Percentiles rank a stretch among this genome's conserved stretches.
These are phyloP conservation scores for Toxotes chatareus DNA, from an alignment of 2,113 vertebrate species.

Conservation along the genomic window DNA sequence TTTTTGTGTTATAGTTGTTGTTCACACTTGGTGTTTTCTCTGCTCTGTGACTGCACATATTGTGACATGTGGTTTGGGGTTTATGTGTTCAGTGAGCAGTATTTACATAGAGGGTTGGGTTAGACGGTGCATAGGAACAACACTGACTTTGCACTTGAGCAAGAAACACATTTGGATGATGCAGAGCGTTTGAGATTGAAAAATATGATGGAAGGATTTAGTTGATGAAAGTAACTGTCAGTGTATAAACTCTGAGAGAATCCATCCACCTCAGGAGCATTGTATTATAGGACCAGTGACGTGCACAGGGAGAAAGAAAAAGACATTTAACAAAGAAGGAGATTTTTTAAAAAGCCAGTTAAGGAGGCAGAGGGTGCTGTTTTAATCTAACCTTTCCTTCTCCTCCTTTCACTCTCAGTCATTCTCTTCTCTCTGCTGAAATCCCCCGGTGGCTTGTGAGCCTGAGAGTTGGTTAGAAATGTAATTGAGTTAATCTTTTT, in stretches of 20 bases:
- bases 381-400: conserved; percentile 36
- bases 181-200: too few species aligned
- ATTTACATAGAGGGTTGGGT: too few species aligned
- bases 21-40: too few species aligned
- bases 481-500: conserved; percentile 64
- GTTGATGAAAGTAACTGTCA: too few species aligned
- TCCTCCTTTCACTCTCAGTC: conserved; percentile 25
- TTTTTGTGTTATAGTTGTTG: too few species aligned
- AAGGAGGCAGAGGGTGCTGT: not conserved
- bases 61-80: too few species aligned
- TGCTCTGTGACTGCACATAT: too few species aligned
- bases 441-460: conserved; percentile 60
- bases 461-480: conserved; percentile 61
- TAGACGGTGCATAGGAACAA: too few species aligned
- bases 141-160: too few species aligned
- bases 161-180: too few species aligned
- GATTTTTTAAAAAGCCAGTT: not conserved
- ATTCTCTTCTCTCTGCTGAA: conserved; percentile 42
- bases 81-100: too few species aligned
- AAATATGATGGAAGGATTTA: too few species aligned
- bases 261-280: not conserved
- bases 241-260: not conserved
- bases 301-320: not conserved
- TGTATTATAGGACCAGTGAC: not conserved
- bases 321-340: not conserved